Evolutionary conservation across 2,888 invertebrate species (phyloP).

Genomic region (Cataglyphis rosenhaueri): DNA sequence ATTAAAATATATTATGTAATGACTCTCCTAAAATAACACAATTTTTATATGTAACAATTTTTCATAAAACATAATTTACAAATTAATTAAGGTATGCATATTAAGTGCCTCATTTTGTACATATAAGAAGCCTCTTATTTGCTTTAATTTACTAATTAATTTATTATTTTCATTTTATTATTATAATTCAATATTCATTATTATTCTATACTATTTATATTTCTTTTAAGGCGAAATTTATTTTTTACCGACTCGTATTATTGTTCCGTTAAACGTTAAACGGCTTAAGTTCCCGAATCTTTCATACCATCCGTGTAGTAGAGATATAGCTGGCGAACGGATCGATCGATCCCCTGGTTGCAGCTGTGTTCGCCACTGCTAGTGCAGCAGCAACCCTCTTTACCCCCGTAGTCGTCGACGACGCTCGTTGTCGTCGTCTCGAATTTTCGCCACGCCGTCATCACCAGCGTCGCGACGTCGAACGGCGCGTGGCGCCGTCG

Average conservation of each 20-base stretch:
- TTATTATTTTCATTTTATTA: neutral
- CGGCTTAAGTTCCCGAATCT: neutral
- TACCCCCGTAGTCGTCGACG: slow-evolving; percentile 54
- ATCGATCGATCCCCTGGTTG: slow-evolving; percentile 7
- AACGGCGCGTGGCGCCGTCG: slow-evolving; percentile 75
- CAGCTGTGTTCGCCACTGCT: slow-evolving; percentile 49
- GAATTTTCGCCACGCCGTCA: slow-evolving; percentile 58
- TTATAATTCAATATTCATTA: neutral
- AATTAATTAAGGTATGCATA: too few species aligned
- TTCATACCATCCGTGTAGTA: neutral
- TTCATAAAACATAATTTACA: too few species aligned
- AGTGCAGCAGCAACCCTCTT: slow-evolving; percentile 72
- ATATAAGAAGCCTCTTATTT: neutral
- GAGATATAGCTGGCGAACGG: neutral
- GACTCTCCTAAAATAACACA: too few species aligned
- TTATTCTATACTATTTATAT: neutral
- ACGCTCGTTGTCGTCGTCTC: slow-evolving; percentile 7
- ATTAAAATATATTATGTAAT: too few species aligned
- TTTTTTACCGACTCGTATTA: slow-evolving; percentile 31
- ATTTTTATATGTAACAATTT: too few species aligned
- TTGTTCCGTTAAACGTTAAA: neutral
- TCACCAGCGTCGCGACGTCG: slow-evolving; percentile 64
- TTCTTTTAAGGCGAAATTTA: neutral
- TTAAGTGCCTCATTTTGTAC: too few species aligned
- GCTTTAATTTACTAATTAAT: neutral